phyloP scores from a whole-genome alignment of 2,113 vertebrate species.

The Mus musculus region DNA sequence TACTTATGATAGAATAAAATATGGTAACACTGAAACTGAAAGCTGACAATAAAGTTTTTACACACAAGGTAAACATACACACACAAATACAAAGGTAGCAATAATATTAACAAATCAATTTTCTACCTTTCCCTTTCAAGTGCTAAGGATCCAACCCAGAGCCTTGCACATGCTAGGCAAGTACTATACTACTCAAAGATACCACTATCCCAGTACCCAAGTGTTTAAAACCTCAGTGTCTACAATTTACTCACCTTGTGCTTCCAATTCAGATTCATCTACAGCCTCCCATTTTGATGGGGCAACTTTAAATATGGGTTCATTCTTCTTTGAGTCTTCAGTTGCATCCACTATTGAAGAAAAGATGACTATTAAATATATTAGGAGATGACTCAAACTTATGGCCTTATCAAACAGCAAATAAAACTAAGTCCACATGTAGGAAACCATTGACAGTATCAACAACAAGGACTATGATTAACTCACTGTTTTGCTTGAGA shows the following conservation, averaged over 20 bases:
- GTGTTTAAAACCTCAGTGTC: slow-evolving; percentile 12
- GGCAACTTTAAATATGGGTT: slow-evolving; percentile 96
- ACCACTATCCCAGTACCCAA: neutral
- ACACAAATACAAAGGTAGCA: neutral
- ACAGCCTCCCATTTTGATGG: slow-evolving; percentile 99
- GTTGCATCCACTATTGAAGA: slow-evolving; percentile 86
- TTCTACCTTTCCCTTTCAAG: neutral
- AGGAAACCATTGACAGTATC: neutral
- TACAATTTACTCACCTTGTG: slow-evolving; percentile 91
- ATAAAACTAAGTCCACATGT: slow-evolving; percentile 33
- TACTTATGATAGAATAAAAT: slow-evolving; percentile 2
- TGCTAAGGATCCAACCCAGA: neutral
- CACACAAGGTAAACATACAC: slow-evolving; percentile 2
- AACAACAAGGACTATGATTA: slow-evolving; percentile 31
- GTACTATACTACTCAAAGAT: neutral
- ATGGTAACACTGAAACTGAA: neutral
- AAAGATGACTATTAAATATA: slow-evolving; percentile 65
- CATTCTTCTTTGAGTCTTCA: slow-evolving; percentile 92
- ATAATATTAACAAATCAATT: slow-evolving; percentile 13
- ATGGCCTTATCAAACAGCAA: slow-evolving; percentile 30
- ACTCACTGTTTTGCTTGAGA: neutral
- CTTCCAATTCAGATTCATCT: slow-evolving; percentile 94
- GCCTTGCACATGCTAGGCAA: neutral
- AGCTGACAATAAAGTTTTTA: slow-evolving; percentile 6
- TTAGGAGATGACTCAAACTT: neutral